These are phyloP conservation scores for Bellardia pandia DNA, from an alignment of 2,888 invertebrate species.

Conservation along the genomic window DNA sequence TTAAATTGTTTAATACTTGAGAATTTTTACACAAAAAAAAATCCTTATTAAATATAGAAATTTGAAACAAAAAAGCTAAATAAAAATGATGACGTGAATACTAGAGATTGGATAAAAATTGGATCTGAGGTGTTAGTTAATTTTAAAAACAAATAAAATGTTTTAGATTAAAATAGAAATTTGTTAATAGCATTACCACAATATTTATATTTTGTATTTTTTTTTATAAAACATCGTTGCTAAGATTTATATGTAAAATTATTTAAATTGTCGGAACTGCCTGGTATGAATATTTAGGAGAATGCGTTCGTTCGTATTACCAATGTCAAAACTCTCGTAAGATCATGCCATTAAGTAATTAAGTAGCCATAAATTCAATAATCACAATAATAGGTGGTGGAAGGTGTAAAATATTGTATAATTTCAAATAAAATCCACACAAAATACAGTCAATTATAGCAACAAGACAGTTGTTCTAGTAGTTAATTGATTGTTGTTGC, in stretches of 20 bases:
- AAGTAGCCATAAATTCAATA: slow-evolving; percentile 35
- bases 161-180: slow-evolving; percentile 2
- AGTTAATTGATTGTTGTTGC: not conserved
- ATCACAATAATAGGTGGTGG: not conserved
- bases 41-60: not conserved
- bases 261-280: not conserved
- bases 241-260: not conserved
- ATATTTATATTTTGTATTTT: no score
- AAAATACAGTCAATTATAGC: not conserved
- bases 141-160: slow-evolving; percentile 11
- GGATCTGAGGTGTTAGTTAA: not conserved
- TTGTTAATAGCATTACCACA: not conserved
- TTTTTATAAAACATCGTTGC: not conserved
- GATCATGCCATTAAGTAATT: slow-evolving; percentile 28
- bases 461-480: not conserved
- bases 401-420: not conserved
- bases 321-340: slow-evolving; percentile 51
- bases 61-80: not conserved
- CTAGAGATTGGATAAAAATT: not conserved
- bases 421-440: slow-evolving; percentile 2
- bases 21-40: not conserved
- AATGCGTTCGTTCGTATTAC: not conserved
- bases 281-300: not conserved
- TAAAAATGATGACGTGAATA: slow-evolving; percentile 37
- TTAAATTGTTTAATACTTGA: not conserved